A percentile compares a stretch with the other conserved stretches of the same genome.
Evolutionary conservation across 1,140 invertebrate genomes (phyloP).

Genomic region (Proctacanthus coquilletti): DNA sequence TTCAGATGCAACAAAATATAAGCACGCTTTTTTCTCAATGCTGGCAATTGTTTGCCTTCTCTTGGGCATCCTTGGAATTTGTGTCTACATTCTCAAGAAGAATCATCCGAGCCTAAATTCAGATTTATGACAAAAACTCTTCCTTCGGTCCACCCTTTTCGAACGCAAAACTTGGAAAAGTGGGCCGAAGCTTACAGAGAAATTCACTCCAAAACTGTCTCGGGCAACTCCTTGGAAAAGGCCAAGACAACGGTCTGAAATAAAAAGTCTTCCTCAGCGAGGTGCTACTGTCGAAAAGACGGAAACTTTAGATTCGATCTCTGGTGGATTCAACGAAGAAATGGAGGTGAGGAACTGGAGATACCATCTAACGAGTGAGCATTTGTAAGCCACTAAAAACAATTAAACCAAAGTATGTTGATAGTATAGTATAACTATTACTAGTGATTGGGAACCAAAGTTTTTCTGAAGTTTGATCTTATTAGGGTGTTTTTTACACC

Average conservation of each 20-base stretch:
- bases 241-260: not conserved
- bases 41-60: conserved; percentile 19
- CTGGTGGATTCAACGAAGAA: conserved; percentile 2
- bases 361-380: conserved; percentile 8
- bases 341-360: conserved; percentile 7
- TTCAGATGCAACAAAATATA: conserved; percentile 21
- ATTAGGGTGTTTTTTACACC: no score
- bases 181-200: not conserved
- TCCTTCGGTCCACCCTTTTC: conserved; percentile 25
- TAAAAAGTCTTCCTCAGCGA: not conserved
- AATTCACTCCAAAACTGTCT: not conserved
- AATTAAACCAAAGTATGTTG: no score
- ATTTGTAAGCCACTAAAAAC: no score
- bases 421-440: no score
- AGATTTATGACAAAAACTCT: conserved; percentile 29
- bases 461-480: no score
- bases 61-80: conserved; percentile 19
- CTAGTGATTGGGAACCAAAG: no score
- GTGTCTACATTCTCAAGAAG: conserved; percentile 21
- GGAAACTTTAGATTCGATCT: conserved; percentile 5
- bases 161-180: conserved; percentile 3
- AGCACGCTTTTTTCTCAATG: conserved; percentile 27
- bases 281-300: not conserved
- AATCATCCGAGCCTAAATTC: conserved; percentile 10
- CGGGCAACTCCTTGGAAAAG: not conserved